Evolutionary conservation across 2,113 vertebrate genomes (phyloP).

Genomic region (Bos indicus): DNA sequence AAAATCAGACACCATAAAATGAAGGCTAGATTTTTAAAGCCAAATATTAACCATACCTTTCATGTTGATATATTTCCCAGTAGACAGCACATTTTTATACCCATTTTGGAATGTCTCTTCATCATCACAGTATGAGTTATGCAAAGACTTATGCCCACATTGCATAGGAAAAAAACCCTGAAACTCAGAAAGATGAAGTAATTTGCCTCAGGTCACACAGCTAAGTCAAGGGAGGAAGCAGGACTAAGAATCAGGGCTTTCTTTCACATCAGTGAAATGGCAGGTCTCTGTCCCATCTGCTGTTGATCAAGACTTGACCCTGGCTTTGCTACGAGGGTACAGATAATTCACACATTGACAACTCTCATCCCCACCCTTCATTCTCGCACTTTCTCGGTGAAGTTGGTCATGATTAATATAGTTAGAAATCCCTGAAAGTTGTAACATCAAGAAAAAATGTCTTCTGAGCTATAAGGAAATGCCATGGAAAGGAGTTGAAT

Average conservation of each 20-base stretch:
- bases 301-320: neutral
- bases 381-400: neutral
- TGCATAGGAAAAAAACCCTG: neutral
- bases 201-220: neutral
- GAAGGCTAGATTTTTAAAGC: slow-evolving; percentile 11
- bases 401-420: neutral
- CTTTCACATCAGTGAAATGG: neutral
- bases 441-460: neutral
- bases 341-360: neutral
- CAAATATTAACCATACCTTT: slow-evolving; percentile 27
- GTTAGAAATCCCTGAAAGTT: neutral
- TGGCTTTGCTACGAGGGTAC: too few species aligned
- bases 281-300: neutral
- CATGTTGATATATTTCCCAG: neutral
- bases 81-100: neutral
- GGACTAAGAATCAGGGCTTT: neutral
- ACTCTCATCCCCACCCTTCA: neutral
- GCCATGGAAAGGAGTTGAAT: neutral
- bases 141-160: neutral
- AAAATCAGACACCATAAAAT: slow-evolving; percentile 37
- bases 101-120: neutral
- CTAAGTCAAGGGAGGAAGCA: neutral
- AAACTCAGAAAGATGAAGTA: neutral
- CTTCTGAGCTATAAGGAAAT: neutral
- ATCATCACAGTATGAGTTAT: neutral